Evolutionary conservation across 2,797 vertebrate species (phyloP), one percentile per base, ranked within the genome.

Genomic region (Lacerta bilineata): DNA sequence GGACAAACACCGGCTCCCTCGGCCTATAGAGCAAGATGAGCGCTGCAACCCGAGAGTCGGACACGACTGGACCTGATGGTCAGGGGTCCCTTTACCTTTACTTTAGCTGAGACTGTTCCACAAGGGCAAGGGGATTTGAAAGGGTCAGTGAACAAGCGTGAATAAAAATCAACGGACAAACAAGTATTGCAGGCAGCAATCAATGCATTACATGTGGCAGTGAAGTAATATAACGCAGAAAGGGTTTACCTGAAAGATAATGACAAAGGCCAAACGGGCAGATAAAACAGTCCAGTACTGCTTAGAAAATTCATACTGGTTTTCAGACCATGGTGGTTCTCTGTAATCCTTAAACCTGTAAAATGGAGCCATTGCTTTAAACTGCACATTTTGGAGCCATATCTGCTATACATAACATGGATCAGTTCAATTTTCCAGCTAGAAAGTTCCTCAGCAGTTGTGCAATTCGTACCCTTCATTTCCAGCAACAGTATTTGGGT

Each of bases 311-410:
- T 98, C 98, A 25, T 99, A 99, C 0, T 97, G 96, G 81, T 98
- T 97, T 0, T 94, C 91, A 25, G 97, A 98, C 98, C 98, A 99
- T 0, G 99, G 99, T 1, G 99, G 98, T 86, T 99, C 99, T 95
- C 99, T 98, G 95, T 99, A 99, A 95, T 99, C 99, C 92, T 99
- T 99, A 95, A 98, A 99, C 96, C 99, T 99, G 95, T 25, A 9
- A 20, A 61, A 71, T 82, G 88, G 95, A 93, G 88, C 29, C 91
- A 8, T 2, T 85, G 23, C 17, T 82, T 95, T 91, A 80, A 88
- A 39, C 11, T 23, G 80, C 61, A 86, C 27, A 78, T 39, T 41
- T 74, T 81, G 27, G 71, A 89, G 33, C 10, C 89, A 66, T 4
- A 43, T 20, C 55, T 81, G 2, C 36, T 79, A 18, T 5, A 8